phyloP scores from a whole-genome alignment of 1,140 invertebrate species.

The Conopomorpha cramerella region DNA sequence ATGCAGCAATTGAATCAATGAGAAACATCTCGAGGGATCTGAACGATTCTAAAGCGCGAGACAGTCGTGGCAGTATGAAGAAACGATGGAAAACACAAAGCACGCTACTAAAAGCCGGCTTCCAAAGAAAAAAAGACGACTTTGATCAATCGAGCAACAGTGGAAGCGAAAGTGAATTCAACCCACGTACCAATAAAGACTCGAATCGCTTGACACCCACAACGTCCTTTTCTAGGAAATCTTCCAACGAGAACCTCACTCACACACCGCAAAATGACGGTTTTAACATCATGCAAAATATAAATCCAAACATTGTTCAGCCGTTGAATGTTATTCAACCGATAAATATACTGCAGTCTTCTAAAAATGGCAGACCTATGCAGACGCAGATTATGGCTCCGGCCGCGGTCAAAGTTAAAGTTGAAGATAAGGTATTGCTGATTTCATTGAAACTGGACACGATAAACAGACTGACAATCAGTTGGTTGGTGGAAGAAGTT shows the following conservation, averaged over 20 bases:
- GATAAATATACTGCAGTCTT: slow-evolving; percentile 39
- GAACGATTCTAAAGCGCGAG: slow-evolving; percentile 22
- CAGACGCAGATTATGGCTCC: slow-evolving; percentile 43
- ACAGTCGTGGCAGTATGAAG: slow-evolving; percentile 37
- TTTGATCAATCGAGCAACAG: slow-evolving; percentile 35
- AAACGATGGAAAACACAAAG: slow-evolving; percentile 41
- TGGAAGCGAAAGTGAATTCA: slow-evolving; percentile 35
- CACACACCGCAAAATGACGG: slow-evolving; percentile 19
- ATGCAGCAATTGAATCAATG: slow-evolving; percentile 16
- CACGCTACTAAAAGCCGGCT: slow-evolving; percentile 44
- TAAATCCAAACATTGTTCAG: slow-evolving; percentile 38
- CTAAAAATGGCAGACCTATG: slow-evolving; percentile 33
- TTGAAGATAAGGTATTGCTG: slow-evolving; percentile 66
- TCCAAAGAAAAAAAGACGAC: slow-evolving; percentile 32
- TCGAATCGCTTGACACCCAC: slow-evolving; percentile 8
- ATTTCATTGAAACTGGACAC: slow-evolving; percentile 66
- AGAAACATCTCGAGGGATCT: slow-evolving; percentile 24
- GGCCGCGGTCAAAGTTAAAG: slow-evolving; percentile 64
- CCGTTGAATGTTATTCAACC: slow-evolving; percentile 44
- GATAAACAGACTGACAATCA: slow-evolving; percentile 64
- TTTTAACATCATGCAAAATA: slow-evolving; percentile 34
- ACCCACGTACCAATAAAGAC: slow-evolving; percentile 5
- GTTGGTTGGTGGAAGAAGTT: slow-evolving; percentile 72
- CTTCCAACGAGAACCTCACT: slow-evolving; percentile 23
- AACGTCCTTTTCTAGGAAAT: slow-evolving; percentile 21